Evolutionary conservation across 2,113 vertebrate genomes (phyloP), one percentile per base, ranked within the genome.

Genomic region (Callocephalon fimbriatum): DNA sequence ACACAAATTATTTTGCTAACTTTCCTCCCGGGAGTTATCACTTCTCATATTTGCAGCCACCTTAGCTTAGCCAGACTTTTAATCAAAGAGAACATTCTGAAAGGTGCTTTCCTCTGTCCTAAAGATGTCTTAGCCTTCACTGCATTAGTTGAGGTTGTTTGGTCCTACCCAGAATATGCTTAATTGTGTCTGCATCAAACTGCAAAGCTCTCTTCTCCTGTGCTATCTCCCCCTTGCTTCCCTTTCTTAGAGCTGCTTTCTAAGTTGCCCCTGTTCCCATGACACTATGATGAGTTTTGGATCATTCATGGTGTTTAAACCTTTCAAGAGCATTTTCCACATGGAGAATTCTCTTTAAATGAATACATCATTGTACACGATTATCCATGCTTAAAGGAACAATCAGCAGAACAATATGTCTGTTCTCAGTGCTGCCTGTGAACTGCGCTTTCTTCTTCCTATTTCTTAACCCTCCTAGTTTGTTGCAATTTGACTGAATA

Each of bases 291-390:
- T 88, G 88, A 94, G 68, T 96, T 96, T 96, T 92, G 87, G 76
- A 96, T 96, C 93, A 87, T 97, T 97, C 94, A 92, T 14, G 1
- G 70, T 94, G 58, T 97, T 97, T 97, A 96, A 97, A 96, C 61
- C 48, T 95, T 97, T 96, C 96, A 96, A 94, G 94, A 97, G 93
- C 21, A 65, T 96, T 98, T 98, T 98, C 89, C 93, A 97, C 93
- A 80, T 96, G 92, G 95, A 93, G 92, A 97, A 97, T 94, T 72
- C 67, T 97, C 92, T 96, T 93, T 73, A 96, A 95, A 38, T 73
- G 67, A 94, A 93, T 96, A 92, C 78, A 96, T 94, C 89, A 96
- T 87, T 95, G 89, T 97, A 84, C 77, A 78, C 87, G 93, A 97
- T 97, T 97, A 98, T 94, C 83, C 77, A 97, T 79, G 95, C 93